These are phyloP conservation scores for Brachionus rotundiformis DNA, from an alignment of 1,140 invertebrate genomes.

Conservation along the genomic window DNA sequence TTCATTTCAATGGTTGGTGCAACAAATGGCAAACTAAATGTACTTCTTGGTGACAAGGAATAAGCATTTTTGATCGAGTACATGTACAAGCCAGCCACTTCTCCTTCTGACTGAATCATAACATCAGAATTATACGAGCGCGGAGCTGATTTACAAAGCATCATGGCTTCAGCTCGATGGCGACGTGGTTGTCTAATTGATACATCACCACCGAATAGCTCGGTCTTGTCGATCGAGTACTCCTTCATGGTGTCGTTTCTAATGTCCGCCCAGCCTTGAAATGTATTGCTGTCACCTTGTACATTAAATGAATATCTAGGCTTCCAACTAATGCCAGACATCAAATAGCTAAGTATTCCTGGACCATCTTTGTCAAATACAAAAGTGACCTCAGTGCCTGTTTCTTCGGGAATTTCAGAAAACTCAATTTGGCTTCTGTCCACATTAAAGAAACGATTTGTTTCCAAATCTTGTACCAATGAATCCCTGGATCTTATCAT, in stretches of 20 bases:
- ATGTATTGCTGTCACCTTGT: not conserved
- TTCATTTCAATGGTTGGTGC: constrained; percentile 8
- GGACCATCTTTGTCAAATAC: constrained; percentile 21
- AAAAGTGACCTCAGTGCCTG: constrained; percentile 28
- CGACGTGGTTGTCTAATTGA: not conserved
- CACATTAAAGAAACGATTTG: not conserved
- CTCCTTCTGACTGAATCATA: constrained; percentile 25
- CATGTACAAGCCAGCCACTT: constrained; percentile 19
- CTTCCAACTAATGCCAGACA: constrained; percentile 38
- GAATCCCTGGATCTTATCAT: constrained; percentile 36
- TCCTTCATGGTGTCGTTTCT: constrained; percentile 38
- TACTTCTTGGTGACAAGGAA: not conserved
- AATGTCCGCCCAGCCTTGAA: constrained; percentile 43
- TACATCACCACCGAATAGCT: constrained; percentile 40
- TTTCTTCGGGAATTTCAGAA: constrained; percentile 37
- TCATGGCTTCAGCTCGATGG: not conserved
- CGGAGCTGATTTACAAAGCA: not conserved
- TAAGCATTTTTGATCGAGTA: constrained; percentile 16
- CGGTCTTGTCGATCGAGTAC: constrained; percentile 25
- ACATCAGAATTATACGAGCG: not conserved
- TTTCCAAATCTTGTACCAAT: constrained; percentile 36
- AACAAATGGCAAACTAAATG: constrained; percentile 32
- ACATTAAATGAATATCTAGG: constrained; percentile 35
- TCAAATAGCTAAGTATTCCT: constrained; percentile 26
- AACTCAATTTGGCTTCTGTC: constrained; percentile 22